A percentile compares a stretch with the other conserved stretches of the same genome.
Evolutionary conservation across 2,888 invertebrate species (phyloP).

Genomic region (Baccha elongata): DNA sequence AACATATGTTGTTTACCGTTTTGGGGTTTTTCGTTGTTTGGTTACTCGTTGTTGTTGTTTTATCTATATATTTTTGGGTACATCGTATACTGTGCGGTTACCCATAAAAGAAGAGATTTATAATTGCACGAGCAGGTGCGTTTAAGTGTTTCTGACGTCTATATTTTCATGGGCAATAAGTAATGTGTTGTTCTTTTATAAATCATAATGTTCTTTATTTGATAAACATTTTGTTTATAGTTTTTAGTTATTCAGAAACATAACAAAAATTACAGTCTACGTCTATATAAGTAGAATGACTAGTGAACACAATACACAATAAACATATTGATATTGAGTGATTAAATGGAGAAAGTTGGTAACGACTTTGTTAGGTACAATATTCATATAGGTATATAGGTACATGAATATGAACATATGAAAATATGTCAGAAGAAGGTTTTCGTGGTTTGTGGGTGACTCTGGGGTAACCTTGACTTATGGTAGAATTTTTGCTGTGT

Average conservation of each 20-base stretch:
- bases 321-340: too few species aligned
- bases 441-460: too few species aligned
- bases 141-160: constrained; percentile 8
- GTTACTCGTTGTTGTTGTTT: background rate
- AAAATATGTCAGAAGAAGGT: too few species aligned
- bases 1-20: constrained; percentile 65
- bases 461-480: too few species aligned
- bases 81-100: background rate
- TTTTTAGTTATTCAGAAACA: background rate
- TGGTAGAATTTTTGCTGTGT: too few species aligned
- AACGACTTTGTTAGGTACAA: too few species aligned
- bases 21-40: background rate
- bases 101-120: constrained; percentile 47
- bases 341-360: too few species aligned
- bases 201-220: background rate
- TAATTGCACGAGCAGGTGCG: constrained; percentile 32
- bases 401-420: too few species aligned
- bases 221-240: background rate
- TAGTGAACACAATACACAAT: too few species aligned
- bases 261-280: background rate
- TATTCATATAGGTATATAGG: too few species aligned
- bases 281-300: too few species aligned
- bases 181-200: constrained; percentile 2
- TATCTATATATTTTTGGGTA: background rate
- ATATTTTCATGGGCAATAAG: constrained; percentile 6